Evolutionary conservation across 2,888 invertebrate species (phyloP).

Genomic region (Papilio protenor): DNA sequence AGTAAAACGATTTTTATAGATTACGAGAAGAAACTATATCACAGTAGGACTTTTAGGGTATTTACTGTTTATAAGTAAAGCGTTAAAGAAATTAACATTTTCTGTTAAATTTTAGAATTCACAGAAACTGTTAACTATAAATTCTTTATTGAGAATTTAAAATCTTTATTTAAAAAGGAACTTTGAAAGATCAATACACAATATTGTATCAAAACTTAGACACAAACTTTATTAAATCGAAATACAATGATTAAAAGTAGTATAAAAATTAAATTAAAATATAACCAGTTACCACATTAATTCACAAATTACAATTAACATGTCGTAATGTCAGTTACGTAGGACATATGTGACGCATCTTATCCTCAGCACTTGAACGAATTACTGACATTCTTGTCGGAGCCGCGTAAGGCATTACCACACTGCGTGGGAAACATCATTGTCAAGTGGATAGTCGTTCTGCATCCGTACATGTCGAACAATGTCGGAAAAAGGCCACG

Average conservation of each 20-base stretch:
- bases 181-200: no score
- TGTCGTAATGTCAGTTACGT: neutral
- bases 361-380: conserved; percentile 10
- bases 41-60: neutral
- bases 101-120: no score
- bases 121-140: neutral
- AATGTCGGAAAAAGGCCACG: conserved; percentile 34
- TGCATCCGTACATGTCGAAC: conserved; percentile 35
- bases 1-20: neutral
- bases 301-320: conserved; percentile 18
- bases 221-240: neutral
- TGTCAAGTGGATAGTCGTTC: conserved; percentile 23
- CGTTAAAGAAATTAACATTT: neutral
- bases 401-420: conserved; percentile 25
- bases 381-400: conserved; percentile 18
- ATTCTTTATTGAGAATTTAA: no score
- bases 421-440: conserved; percentile 39
- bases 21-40: neutral
- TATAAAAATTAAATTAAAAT: neutral
- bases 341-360: conserved; percentile 18
- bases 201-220: no score
- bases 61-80: neutral
- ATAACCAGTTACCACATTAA: neutral
- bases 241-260: neutral
- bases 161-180: no score